These are phyloP conservation scores for Hylaea fasciaria DNA, from an alignment of 2,888 invertebrate genomes.

Conservation along the genomic window DNA sequence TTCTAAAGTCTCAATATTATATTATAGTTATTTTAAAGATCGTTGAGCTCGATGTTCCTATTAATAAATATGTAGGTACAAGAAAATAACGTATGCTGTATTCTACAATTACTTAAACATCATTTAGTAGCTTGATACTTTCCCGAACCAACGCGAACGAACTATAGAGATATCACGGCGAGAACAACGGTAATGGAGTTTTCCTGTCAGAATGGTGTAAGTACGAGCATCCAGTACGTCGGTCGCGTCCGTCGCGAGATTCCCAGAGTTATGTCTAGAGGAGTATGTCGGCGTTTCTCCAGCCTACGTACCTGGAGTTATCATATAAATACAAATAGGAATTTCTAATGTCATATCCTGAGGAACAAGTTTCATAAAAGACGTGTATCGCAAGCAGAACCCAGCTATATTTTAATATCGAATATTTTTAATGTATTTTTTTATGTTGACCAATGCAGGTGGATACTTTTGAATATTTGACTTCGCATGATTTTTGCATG, in stretches of 20 bases:
- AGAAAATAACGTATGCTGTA: no score
- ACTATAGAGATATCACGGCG: constrained; percentile 4
- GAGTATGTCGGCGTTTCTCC: constrained; percentile 54
- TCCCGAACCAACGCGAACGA: not conserved
- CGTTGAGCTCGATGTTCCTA: no score
- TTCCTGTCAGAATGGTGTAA: constrained; percentile 54
- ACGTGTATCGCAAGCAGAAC: not conserved
- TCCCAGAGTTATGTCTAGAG: constrained; percentile 61
- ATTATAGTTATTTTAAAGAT: no score
- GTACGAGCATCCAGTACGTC: constrained; percentile 44
- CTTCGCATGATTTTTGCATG: not conserved
- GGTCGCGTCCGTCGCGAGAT: constrained; percentile 40
- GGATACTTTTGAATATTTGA: no score
- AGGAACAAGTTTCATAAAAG: constrained; percentile 17
- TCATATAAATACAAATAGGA: constrained; percentile 35
- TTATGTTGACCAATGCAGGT: not conserved
- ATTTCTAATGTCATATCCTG: constrained; percentile 33
- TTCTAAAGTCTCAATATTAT: no score
- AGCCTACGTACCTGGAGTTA: constrained; percentile 21
- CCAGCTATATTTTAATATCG: not conserved
- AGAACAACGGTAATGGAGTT: constrained; percentile 32
- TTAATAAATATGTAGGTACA: no score
- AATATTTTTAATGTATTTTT: not conserved
- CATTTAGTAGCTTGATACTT: no score
- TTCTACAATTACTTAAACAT: no score